Percentiles rank a stretch among this genome's conserved stretches.
phyloP scores from a whole-genome alignment of 2,888 invertebrate genomes.

The Drosophila rellima region DNA sequence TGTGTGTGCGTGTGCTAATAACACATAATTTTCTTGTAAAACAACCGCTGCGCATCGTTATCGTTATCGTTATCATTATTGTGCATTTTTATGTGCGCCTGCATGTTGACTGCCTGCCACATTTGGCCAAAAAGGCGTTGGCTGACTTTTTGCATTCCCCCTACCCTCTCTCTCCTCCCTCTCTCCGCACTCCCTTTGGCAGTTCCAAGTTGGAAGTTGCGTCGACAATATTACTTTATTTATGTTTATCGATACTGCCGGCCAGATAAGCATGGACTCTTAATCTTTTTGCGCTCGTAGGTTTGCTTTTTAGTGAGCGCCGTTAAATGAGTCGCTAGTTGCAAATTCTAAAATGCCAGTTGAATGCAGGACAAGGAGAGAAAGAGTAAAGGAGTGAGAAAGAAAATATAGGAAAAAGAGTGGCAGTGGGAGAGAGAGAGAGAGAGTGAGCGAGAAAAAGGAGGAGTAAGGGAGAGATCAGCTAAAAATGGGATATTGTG shows the following conservation, averaged over 20 bases:
- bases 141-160: slow-evolving; percentile 8
- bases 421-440: neutral
- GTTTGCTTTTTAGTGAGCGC: slow-evolving; percentile 71
- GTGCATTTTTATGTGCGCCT: slow-evolving; percentile 78
- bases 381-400: neutral
- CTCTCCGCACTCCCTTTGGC: neutral
- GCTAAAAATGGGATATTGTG: neutral
- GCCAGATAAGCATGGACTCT: slow-evolving; percentile 66
- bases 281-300: slow-evolving; percentile 67
- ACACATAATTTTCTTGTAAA: slow-evolving; percentile 81
- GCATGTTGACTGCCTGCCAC: slow-evolving; percentile 68
- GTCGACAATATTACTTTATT: slow-evolving; percentile 77
- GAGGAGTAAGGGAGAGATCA: no score
- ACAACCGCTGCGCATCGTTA: slow-evolving; percentile 83
- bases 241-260: slow-evolving; percentile 79
- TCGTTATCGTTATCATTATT: slow-evolving; percentile 79
- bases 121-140: slow-evolving; percentile 57
- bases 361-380: neutral
- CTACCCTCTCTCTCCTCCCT: neutral
- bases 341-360: slow-evolving; percentile 36
- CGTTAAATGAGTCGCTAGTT: slow-evolving; percentile 56
- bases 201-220: slow-evolving; percentile 39
- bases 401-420: neutral
- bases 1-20: slow-evolving; percentile 72
- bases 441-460: neutral